Evolutionary conservation across 2,797 vertebrate genomes (phyloP).

Genomic region (Lagodon rhomboides): DNA sequence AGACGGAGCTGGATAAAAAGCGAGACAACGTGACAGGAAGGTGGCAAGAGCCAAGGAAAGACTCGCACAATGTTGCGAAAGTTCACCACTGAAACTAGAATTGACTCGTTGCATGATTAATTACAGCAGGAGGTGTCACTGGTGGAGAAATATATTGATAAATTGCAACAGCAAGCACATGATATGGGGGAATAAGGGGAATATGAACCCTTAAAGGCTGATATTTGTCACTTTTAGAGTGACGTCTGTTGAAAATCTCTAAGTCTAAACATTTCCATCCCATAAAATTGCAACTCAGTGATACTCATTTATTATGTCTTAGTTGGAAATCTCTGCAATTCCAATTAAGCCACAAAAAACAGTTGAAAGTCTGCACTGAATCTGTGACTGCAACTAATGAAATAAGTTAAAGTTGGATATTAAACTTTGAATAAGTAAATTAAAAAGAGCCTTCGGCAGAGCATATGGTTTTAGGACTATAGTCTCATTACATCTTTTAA

Average conservation of each 20-base stretch:
- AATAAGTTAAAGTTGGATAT: background rate
- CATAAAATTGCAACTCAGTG: constrained; percentile 11
- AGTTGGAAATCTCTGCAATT: background rate
- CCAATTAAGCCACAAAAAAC: background rate
- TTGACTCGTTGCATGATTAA: constrained; percentile 18
- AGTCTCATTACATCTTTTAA: background rate
- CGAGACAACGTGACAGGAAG: constrained; percentile 33
- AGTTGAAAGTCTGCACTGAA: background rate
- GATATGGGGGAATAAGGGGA: background rate
- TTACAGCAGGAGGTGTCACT: background rate
- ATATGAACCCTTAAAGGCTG: constrained; percentile 10
- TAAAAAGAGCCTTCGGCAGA: background rate
- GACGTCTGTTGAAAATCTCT: background rate
- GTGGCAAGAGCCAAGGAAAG: constrained; percentile 42
- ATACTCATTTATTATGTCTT: background rate
- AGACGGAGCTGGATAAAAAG: constrained; percentile 61
- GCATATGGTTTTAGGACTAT: background rate
- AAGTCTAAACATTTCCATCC: constrained; percentile 12
- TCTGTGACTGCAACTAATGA: constrained; percentile 17
- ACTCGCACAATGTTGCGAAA: constrained; percentile 6
- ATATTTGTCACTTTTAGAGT: background rate
- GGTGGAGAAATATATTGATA: background rate
- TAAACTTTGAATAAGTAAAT: background rate
- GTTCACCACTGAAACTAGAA: constrained; percentile 9
- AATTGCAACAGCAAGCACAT: background rate